Evolutionary conservation across 2,113 vertebrate species (phyloP), one percentile per base, ranked within the genome.

Genomic region (Cebus imitator): DNA sequence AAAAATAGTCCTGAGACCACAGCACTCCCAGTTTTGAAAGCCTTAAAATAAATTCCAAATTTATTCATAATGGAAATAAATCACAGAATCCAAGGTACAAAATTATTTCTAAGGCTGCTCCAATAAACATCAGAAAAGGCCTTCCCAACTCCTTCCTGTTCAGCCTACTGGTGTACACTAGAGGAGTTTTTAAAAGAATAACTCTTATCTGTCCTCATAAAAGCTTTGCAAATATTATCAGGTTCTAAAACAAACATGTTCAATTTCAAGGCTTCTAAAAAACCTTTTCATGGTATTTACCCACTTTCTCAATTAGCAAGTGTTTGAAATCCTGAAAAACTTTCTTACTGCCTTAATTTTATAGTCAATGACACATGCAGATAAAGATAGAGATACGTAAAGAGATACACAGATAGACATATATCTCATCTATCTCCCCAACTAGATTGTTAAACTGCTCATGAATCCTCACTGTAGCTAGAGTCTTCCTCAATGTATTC

Each of bases 51-150:
- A 73, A 88, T 91, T n/a, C 66, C 66, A 92, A 97, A 96, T 96
- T 66, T 94, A 97, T 90, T 97, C 95, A 97, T 68, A 94, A 97
- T 91, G 55, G 81, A 95, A 97, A 95, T 95, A 96, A 96, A 94
- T 96, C 82, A 87, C 72, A 94, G 76, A 95, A 96, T 70, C 90
- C 23, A 92, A 97, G 82, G 73, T 90, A 93, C 50, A 94, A 94
- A 95, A 95, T 94, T 95, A 92, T 95, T 95, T 96, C 76, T 81
- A 94, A n/a, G 45, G 80, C 84, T 90, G 61, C 76, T 91, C 32
- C 72, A 88, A 48, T 90, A 96, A 97, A 97, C 78, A 95, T 80
- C 79, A 80, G 55, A 95, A 96, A 95, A 95, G 50, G 35, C 16
- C 25, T 91, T 76, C 68, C 95, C 75, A 93, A 68, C 43, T 91